Percentiles rank a stretch among this genome's conserved stretches.
phyloP scores from a whole-genome alignment of 2,797 vertebrate species.

The Lepilemur ruficaudatus region DNA sequence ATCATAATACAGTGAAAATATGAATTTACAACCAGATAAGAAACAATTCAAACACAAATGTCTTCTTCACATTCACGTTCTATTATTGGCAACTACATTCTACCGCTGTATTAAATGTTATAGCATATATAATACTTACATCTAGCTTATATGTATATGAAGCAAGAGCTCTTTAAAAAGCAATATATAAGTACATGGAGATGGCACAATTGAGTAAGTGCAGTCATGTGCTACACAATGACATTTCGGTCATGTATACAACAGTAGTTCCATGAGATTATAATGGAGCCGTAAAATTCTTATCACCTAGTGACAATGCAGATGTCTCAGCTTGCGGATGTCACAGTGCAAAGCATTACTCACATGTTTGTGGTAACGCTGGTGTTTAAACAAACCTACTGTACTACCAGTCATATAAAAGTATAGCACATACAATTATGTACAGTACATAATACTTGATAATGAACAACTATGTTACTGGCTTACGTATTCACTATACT shows the following conservation, averaged over 20 bases:
- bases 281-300: background rate
- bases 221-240: background rate
- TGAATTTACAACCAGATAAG: conserved; percentile 19
- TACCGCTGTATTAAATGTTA: background rate
- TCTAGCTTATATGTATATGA: background rate
- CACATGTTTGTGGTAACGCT: background rate
- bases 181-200: background rate
- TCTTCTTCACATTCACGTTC: background rate
- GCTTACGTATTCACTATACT: background rate
- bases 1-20: background rate
- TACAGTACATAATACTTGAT: background rate
- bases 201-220: background rate
- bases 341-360: background rate
- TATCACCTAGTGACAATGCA: background rate
- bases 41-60: background rate
- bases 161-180: conserved; percentile 15
- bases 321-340: background rate
- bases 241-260: background rate
- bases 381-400: background rate
- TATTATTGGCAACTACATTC: background rate
- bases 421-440: background rate
- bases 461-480: background rate
- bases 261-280: background rate
- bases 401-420: background rate
- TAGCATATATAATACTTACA: background rate